Conservation (phyloP, 2,888 invertebrate genomes). For the Clanis bilineata region DNA sequence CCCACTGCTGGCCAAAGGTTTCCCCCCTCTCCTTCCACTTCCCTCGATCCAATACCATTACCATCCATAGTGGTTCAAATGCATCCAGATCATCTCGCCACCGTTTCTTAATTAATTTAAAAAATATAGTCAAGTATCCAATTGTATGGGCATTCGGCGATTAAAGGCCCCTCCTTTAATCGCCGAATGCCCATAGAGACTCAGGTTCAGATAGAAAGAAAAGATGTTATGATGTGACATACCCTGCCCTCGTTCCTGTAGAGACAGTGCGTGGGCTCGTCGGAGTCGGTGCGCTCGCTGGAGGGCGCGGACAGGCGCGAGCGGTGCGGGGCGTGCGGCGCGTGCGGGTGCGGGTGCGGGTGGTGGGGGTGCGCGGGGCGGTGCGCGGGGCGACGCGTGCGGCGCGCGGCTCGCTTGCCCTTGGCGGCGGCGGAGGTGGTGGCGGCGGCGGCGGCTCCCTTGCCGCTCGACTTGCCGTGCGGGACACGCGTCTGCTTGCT, state of each 20-base stretch:
- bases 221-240: too few relatives aligned
- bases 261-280: conserved; percentile 57
- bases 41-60: too few relatives aligned
- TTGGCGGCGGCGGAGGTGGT: conserved; percentile 28
- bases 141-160: too few relatives aligned
- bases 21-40: too few relatives aligned
- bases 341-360: conserved; percentile 24
- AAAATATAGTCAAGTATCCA: too few relatives aligned
- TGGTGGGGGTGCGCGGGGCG: conserved; percentile 28
- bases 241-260: conserved; percentile 42
- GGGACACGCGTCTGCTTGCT: conserved; percentile 57
- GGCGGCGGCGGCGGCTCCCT: conserved; percentile 27
- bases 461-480: conserved; percentile 44
- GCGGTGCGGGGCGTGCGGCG: conserved; percentile 15
- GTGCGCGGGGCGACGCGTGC: conserved; percentile 27
- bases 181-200: too few relatives aligned
- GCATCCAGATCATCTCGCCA: too few relatives aligned
- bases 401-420: conserved; percentile 42
- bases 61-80: too few relatives aligned
- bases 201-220: too few relatives aligned
- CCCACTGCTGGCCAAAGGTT: too few relatives aligned
- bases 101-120: too few relatives aligned
- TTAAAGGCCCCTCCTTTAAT: too few relatives aligned
- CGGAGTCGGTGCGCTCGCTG: conserved; percentile 71
- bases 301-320: conserved; percentile 60